A percentile compares a stretch with the other conserved stretches of the same genome.
Conservation (phyloP, 2,888 invertebrate genomes). For the Tinea pellionella region DNA sequence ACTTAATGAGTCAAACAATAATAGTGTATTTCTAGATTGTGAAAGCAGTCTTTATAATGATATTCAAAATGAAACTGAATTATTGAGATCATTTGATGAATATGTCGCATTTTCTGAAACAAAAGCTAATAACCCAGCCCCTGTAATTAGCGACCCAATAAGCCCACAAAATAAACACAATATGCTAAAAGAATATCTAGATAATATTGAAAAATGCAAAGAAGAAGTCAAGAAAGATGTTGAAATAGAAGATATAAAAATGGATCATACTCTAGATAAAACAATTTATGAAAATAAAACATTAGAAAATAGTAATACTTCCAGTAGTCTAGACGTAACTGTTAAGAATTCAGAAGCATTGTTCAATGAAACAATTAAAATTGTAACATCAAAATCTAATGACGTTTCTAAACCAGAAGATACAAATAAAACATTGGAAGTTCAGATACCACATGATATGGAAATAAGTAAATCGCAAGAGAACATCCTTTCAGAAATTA, state of each 20-base stretch:
- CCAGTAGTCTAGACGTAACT: neutral
- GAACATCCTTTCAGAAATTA: neutral
- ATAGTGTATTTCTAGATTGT: conserved; percentile 53
- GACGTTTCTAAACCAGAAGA: neutral
- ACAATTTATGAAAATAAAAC: neutral
- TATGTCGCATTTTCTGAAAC: conserved; percentile 13
- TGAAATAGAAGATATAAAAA: neutral
- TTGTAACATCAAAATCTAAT: too few relatives aligned
- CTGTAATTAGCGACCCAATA: too few relatives aligned
- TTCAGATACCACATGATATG: neutral
- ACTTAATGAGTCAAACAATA: conserved; percentile 30
- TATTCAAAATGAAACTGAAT: conserved; percentile 24
- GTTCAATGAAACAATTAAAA: too few relatives aligned
- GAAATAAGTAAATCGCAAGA: neutral
- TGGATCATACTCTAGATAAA: neutral
- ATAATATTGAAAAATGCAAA: too few relatives aligned
- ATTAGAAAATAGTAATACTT: neutral
- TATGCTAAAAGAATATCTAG: too few relatives aligned
- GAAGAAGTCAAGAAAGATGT: too few relatives aligned
- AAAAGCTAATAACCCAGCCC: neutral
- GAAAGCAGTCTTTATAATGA: conserved; percentile 47
- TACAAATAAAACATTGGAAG: neutral
- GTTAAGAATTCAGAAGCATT: too few relatives aligned
- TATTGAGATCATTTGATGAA: conserved; percentile 8
- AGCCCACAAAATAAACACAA: too few relatives aligned